Evolutionary conservation across 2,797 vertebrate genomes (phyloP), one percentile per base, ranked within the genome.

Genomic region (Gastrophryne carolinensis): DNA sequence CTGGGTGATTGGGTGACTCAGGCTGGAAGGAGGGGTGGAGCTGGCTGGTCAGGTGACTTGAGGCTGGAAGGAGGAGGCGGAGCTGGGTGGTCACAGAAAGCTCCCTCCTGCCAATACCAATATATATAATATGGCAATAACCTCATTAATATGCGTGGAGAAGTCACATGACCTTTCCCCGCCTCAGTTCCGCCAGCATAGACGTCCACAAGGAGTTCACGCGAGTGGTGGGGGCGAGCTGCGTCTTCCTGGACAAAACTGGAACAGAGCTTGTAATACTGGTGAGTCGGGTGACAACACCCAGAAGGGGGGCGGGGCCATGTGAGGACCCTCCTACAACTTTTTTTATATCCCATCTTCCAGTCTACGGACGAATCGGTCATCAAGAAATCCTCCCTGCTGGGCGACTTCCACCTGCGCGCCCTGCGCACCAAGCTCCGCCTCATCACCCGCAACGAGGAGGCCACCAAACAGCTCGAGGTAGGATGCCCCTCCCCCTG

Each of bases 331-430:
- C 56, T 69, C 6, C 19, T 4, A 0, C 0, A 13, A 21, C 47
- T 19, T n/a, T 12, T 21, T 35, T 19, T 60, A 2, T 26, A 3
- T 56, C 1, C 1, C 19, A 26, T 69, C 12, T 21, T 5, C n/a
- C 21, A 71, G 68, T 47, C 68, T 27, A 61, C 56, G 19, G 39
- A 61, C 3, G 56, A 71, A 8, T 21, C 13, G 1, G 11, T 61
- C 29, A 61, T 60, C 30, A 61, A 71, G 83, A 90, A 94, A 44
- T 95, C 95, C 0, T 87, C 89, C 37, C 90, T 96, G 29, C 84
- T 97, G 83, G 94, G 95, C 21, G 95, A 96, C 86, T 95, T 96
- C 94, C 95, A 97, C 80, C 94, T 97, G 71, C 92, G 95, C 79
- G 95, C 95, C 83, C 94, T 97, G 79, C 93, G 95, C 4, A 97